phyloP scores from a whole-genome alignment of 2,797 vertebrate genomes.

The Hyperoplus lanceolatus region DNA sequence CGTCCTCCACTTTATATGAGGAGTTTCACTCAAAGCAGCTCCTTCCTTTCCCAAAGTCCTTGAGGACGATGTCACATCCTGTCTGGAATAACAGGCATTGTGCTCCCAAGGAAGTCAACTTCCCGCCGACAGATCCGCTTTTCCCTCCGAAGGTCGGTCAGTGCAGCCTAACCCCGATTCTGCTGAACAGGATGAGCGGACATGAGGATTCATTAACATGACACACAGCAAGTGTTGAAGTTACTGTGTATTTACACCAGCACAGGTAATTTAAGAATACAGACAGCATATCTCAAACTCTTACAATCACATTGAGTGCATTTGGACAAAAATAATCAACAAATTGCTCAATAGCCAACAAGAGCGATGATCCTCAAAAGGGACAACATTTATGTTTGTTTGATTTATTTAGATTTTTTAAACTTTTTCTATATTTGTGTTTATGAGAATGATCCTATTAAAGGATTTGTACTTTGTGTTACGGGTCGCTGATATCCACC shows the following conservation, averaged over 20 bases:
- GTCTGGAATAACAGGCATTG: conserved; percentile 74
- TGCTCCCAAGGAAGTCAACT: conserved; percentile 62
- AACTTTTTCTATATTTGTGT: too few species aligned
- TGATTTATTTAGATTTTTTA: too few species aligned
- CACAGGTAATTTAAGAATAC: background rate
- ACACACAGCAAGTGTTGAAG: background rate
- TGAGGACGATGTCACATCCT: conserved; percentile 69
- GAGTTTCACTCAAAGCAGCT: conserved; percentile 21
- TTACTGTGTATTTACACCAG: background rate
- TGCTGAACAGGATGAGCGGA: conserved; percentile 42
- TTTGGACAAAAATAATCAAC: too few species aligned
- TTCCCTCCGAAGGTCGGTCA: conserved; percentile 33
- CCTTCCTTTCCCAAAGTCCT: conserved; percentile 52
- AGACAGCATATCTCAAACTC: background rate
- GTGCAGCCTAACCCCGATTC: conserved; percentile 25
- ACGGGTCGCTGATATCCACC: too few species aligned
- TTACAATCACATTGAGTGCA: too few species aligned
- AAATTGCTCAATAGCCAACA: too few species aligned
- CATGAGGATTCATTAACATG: conserved; percentile 2
- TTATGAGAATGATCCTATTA: too few species aligned
- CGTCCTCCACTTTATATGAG: conserved; percentile 13
- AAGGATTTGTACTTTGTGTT: too few species aligned
- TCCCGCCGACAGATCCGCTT: conserved; percentile 27
- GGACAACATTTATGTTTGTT: too few species aligned
- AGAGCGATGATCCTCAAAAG: too few species aligned